Evolutionary conservation across 2,797 vertebrate species (phyloP).

Genomic region (Mus spretus): DNA sequence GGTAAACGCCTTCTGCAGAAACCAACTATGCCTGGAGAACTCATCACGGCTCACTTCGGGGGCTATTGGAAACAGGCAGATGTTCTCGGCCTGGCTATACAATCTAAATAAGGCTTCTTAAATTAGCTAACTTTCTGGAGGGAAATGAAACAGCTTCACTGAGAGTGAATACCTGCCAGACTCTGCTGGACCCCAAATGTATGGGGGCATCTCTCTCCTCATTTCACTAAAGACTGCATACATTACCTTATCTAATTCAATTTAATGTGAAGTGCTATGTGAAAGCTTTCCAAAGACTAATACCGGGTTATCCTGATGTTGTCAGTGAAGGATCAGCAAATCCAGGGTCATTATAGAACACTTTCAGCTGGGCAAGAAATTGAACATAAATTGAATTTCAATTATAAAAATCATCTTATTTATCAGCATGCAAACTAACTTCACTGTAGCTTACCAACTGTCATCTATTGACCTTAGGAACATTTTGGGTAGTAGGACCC

Average conservation of each 20-base stretch:
- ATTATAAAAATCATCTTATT: slow-evolving; percentile 68
- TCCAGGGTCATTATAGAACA: slow-evolving; percentile 31
- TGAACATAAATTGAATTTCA: slow-evolving; percentile 66
- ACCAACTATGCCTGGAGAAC: slow-evolving; percentile 29
- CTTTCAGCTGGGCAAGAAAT: slow-evolving; percentile 41
- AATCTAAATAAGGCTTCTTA: slow-evolving; percentile 38
- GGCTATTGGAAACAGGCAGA: slow-evolving; percentile 28
- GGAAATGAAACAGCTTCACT: slow-evolving; percentile 52
- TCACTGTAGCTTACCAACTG: neutral
- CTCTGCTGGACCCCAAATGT: neutral
- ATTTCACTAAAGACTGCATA: slow-evolving; percentile 49
- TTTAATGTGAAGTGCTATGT: slow-evolving; percentile 44
- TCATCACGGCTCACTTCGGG: slow-evolving; percentile 37
- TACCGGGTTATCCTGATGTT: slow-evolving; percentile 20
- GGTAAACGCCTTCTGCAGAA: slow-evolving; percentile 53
- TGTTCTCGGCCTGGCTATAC: neutral
- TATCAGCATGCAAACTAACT: slow-evolving; percentile 64
- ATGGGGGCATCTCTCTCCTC: neutral
- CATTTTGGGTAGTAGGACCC: slow-evolving; percentile 36
- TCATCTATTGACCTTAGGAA: slow-evolving; percentile 46
- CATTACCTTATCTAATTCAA: slow-evolving; percentile 63
- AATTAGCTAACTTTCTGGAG: slow-evolving; percentile 39
- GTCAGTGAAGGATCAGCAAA: slow-evolving; percentile 62
- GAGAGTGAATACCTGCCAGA: neutral
- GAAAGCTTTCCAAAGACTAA: slow-evolving; percentile 71